Conservation (phyloP, 1,140 invertebrate species). For the Asbolus verrucosus region DNA sequence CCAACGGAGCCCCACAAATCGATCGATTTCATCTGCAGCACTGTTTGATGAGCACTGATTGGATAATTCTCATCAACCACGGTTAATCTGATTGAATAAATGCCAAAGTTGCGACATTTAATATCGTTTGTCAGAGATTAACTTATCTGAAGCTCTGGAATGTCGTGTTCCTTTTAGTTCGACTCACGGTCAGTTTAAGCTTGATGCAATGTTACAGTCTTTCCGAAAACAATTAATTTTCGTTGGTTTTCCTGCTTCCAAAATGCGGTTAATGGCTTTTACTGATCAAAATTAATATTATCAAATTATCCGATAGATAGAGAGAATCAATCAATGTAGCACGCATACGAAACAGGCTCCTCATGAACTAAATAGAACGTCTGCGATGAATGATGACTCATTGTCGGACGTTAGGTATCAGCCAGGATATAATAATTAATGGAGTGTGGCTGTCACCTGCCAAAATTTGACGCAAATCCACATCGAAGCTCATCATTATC, state of each 20-base stretch:
- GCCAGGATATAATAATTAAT: conserved; percentile 53
- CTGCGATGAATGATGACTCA: conserved; percentile 10
- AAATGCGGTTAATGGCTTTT: conserved; percentile 8
- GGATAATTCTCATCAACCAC: conserved; percentile 3
- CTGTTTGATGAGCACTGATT: conserved; percentile 8
- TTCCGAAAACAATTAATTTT: conserved; percentile 1
- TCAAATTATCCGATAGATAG: conserved; percentile 6
- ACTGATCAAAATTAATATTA: conserved; percentile 9
- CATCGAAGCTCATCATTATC: conserved; percentile 36
- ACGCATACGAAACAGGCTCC: neutral
- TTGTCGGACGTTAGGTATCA: conserved; percentile 4
- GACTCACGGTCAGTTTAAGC: neutral
- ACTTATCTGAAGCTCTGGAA: conserved; percentile 2
- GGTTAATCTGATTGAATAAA: conserved; percentile 2
- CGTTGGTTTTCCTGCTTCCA: neutral
- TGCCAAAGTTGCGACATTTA: conserved; percentile 2
- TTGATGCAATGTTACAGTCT: neutral
- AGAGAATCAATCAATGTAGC: conserved; percentile 4
- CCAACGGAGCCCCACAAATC: neutral
- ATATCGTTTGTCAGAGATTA: conserved; percentile 4
- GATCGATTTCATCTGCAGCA: neutral
- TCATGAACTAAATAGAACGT: conserved; percentile 3
- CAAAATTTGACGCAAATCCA: conserved; percentile 46
- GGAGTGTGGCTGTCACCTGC: conserved; percentile 53
- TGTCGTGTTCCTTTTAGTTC: conserved; percentile 3